These are phyloP conservation scores for Eupithecia dodoneata DNA, from an alignment of 2,888 invertebrate species.

Conservation along the genomic window DNA sequence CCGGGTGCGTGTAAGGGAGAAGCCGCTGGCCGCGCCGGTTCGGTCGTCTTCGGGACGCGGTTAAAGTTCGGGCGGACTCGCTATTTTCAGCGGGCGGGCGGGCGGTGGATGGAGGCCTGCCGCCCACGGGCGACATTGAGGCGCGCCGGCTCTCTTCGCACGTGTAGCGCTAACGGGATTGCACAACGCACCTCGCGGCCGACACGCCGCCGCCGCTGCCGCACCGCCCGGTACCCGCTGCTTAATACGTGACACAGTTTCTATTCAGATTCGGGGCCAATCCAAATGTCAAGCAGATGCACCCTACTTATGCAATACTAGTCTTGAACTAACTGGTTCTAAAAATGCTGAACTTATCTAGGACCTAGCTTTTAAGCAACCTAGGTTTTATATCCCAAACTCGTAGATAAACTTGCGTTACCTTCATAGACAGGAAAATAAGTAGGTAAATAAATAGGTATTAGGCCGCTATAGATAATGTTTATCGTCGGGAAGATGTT, in stretches of 20 bases:
- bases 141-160: constrained; percentile 78
- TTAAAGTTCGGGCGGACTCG: constrained; percentile 63
- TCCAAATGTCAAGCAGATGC: constrained; percentile 84
- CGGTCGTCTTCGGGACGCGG: constrained; percentile 59
- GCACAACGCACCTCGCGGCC: constrained; percentile 75
- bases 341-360: constrained; percentile 16
- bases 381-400: background rate
- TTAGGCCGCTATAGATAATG: background rate
- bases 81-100: constrained; percentile 69
- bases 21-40: constrained; percentile 48
- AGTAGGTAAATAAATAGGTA: background rate
- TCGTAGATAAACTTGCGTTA: background rate
- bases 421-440: background rate
- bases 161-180: constrained; percentile 82
- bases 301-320: constrained; percentile 79
- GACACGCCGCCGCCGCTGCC: constrained; percentile 42
- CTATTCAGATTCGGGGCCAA: constrained; percentile 84
- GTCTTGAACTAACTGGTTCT: constrained; percentile 64
- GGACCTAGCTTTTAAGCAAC: background rate
- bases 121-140: constrained; percentile 82
- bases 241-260: constrained; percentile 82
- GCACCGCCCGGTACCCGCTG: constrained; percentile 61
- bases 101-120: constrained; percentile 65
- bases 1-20: constrained; percentile 63
- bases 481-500: background rate